Conservation (phyloP, 1,140 invertebrate species). For the Papilio polytes region DNA sequence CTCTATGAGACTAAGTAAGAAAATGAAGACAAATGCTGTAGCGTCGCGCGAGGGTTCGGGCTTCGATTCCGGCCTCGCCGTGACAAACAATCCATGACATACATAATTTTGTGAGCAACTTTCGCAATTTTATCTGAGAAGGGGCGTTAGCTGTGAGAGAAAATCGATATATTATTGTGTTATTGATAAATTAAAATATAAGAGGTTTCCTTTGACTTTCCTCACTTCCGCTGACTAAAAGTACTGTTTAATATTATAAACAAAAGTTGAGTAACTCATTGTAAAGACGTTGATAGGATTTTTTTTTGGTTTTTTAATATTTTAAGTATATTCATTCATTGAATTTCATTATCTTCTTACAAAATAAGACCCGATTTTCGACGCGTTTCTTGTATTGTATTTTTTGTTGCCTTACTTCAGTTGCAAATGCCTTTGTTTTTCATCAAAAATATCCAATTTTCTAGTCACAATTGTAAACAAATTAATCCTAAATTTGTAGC, state of each 20-base stretch:
- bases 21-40: slow-evolving; percentile 82
- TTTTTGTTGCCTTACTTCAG: too few relatives aligned
- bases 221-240: not conserved
- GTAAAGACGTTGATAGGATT: not conserved
- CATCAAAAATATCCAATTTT: too few relatives aligned
- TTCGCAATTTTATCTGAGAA: slow-evolving; percentile 69
- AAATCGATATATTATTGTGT: not conserved
- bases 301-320: too few relatives aligned
- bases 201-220: not conserved
- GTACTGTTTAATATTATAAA: too few relatives aligned
- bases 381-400: too few relatives aligned
- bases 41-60: slow-evolving; percentile 58
- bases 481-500: too few relatives aligned
- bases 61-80: slow-evolving; percentile 71
- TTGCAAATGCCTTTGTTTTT: too few relatives aligned
- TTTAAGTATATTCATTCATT: too few relatives aligned
- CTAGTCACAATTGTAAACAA: too few relatives aligned
- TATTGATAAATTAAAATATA: slow-evolving; percentile 1
- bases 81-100: slow-evolving; percentile 83
- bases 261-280: not conserved
- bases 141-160: slow-evolving; percentile 32
- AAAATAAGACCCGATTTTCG: too few relatives aligned
- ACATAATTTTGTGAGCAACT: slow-evolving; percentile 75
- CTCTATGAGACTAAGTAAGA: slow-evolving; percentile 53
- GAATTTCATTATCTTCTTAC: too few relatives aligned